Base-by-base conservation (phyloP, 2,113 vertebrate species). In the Myotis brandtii region DNA sequence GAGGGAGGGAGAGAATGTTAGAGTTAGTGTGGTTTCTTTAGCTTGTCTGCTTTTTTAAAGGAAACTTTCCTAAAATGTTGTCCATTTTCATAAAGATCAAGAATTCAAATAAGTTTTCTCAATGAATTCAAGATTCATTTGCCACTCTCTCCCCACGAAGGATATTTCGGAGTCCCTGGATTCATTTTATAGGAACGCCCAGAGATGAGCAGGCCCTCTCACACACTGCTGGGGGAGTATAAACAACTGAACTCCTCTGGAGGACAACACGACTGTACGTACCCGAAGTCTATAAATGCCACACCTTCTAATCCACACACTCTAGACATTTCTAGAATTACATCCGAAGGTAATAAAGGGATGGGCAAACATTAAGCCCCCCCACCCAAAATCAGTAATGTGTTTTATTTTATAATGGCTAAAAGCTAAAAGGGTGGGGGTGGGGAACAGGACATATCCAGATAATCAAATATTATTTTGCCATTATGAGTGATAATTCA, bases 81-180 rank as follows among this genome's bases (percentile, higher is more conserved):
- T 56, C 66, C 23, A 37, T 82, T 94, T 92, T 79, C 85, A 83
- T 40, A 66, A 91, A 77, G 18, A 80, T 50, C 52, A 95, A 85
- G 83, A 89, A 95, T 86, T 20, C 75, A 82, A 91, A 8, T n/a
- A 86, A 80, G 21, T 20, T 48, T 93, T 66, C 79, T 73, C 79
- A 86, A 40, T 48, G 69, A 85, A 48, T 52, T 67, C 52, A 91
- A 76, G 70, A 90, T 77, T 66, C 50, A 56, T 17, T 52, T 16
- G 27, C 56, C 27, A 37, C 32, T 67, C 11, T 30, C 77, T 62
- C 67, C 34, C n/a, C 79, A 94, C 8, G 20, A 85, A 93, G 14
- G 6, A 52, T 20, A 82, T 54, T 37, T 82, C 52, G 50, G 30
- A 89, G 34, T 5, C 20, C 30, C 18, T n/a, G 21, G 40, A 77